Conservation (phyloP, 64 coral and sea anemone genomes). For the Anthopleura sola region DNA sequence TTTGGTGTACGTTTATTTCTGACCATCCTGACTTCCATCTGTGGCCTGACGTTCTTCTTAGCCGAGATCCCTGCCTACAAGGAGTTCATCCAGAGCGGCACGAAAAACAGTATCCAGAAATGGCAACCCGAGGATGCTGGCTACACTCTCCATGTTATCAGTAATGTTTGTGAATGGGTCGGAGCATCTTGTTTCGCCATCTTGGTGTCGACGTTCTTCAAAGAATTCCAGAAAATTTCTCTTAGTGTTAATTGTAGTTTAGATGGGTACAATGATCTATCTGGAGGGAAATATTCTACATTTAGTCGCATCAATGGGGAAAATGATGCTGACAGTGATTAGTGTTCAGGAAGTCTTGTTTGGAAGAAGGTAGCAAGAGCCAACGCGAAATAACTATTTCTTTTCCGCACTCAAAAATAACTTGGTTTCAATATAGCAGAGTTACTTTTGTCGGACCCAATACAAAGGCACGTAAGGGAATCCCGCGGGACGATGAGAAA, state of each 20-base stretch:
- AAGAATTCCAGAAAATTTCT: conserved; percentile 68
- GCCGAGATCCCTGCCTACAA: conserved; percentile 40
- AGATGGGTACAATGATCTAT: background rate
- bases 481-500: background rate
- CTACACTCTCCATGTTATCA: conserved; percentile 44
- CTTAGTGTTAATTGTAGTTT: conserved; percentile 55
- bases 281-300: conserved; percentile 23
- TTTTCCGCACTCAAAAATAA: no score
- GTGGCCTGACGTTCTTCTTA: conserved; percentile 46
- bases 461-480: no score
- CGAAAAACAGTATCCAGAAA: conserved; percentile 16
- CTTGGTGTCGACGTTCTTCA: conserved; percentile 53
- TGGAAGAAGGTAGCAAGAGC: background rate
- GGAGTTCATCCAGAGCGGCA: background rate
- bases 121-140: conserved; percentile 41
- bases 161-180: conserved; percentile 65
- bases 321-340: conserved; percentile 41
- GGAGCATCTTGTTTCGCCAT: conserved; percentile 58
- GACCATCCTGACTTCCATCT: conserved; percentile 37
- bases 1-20: conserved; percentile 51
- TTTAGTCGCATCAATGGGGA: conserved; percentile 25
- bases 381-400: background rate
- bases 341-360: background rate
- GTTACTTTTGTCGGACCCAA: no score
- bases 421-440: no score